Evolutionary conservation across 2,113 vertebrate genomes (phyloP), one percentile per base, ranked within the genome.

Genomic region (Stigmatopora nigra): DNA sequence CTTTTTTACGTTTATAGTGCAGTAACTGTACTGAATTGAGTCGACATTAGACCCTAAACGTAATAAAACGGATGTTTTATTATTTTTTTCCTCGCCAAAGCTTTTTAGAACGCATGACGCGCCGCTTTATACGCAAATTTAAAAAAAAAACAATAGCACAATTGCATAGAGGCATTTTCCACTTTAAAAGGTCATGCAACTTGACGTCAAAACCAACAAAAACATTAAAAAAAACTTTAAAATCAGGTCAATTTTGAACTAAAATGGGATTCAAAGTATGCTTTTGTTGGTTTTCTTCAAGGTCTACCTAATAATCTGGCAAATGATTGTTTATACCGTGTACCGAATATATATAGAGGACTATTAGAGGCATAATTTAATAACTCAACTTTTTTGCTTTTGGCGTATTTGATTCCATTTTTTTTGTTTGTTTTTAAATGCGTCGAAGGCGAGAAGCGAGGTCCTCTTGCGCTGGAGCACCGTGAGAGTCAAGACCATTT

Each of bases 301-400:
- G 13, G 59, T 13, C 38, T 45, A 20, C 59, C 59, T 22, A 41
- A 61, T 46, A 45, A 61, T 45, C 45, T 61, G 59, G 59, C 12
- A 45, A 45, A 41, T 45, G 19, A 20, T 45, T 61, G 38, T 61
- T 61, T 61, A 14, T 41, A 41, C 38, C 9, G 38, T 41, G 38
- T 41, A 17, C 17, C 9, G 16, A 17, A 80, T 65, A 70, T 75
- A 70, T 84, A 76, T 78, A 68, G 86, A 72, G 67, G 73, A 83
- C 73, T 83, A 86, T 85, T 82, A 82, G 72, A 80, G 74, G 84
- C 82, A 77, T 86, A 82, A 86, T 84, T 88, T 89, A 85, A 87
- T 31, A 31, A 88, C 78, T 78, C 76, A 65, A 69, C 60, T 80
- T 83, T 78, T 67, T 72, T 70, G 79, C 68, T 69, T 66, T 70